Conservation (phyloP, 2,797 vertebrate genomes). For the Aldrovandia affinis region DNA sequence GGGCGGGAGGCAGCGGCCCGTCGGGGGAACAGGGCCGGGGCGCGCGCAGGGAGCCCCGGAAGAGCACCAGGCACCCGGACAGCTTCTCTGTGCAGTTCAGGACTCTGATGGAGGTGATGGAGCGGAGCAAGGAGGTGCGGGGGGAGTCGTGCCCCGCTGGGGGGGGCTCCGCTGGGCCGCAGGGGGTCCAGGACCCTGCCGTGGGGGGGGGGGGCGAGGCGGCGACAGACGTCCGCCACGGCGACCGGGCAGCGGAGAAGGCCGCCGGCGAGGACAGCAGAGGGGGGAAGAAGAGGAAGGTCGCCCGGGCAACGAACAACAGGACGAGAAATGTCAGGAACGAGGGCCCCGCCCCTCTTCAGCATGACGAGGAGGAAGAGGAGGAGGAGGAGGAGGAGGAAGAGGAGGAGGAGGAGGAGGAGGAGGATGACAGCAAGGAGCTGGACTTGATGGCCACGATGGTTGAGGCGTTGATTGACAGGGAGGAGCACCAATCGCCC, state of each 20-base stretch:
- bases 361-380: not conserved
- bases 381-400: not conserved
- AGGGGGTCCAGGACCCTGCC: too few species aligned
- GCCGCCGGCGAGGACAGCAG: not conserved
- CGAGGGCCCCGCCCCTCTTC: not conserved
- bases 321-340: too few species aligned
- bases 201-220: too few species aligned
- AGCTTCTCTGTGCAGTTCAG: not conserved
- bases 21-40: not conserved
- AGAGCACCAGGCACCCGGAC: not conserved
- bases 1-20: not conserved
- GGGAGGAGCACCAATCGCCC: not conserved
- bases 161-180: not conserved
- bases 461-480: not conserved
- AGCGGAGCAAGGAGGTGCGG: not conserved
- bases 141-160: not conserved
- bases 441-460: not conserved
- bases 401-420: not conserved
- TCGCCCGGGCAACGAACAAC: too few species aligned
- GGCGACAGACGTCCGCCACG: not conserved
- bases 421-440: not conserved
- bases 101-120: conserved; percentile 1
- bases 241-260: not conserved
- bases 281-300: not conserved
- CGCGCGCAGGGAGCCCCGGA: not conserved